A percentile compares a stretch with the other conserved stretches of the same genome.
phyloP scores from a whole-genome alignment of 2,888 invertebrate species.

The Pyrocoelia pectoralis region DNA sequence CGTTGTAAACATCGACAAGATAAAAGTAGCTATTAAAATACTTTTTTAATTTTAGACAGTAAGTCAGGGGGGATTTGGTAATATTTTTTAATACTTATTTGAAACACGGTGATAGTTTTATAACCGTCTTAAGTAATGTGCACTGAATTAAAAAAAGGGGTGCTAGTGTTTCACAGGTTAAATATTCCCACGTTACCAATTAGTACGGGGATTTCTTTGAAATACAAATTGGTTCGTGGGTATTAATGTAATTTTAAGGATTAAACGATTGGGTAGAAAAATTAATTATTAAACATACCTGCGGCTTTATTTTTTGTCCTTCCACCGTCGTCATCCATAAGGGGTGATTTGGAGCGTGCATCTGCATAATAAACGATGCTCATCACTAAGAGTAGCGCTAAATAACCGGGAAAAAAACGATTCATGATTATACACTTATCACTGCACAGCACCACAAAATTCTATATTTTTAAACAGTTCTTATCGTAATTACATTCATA shows the following conservation, averaged over 20 bases:
- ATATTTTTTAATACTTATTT: constrained; percentile 46
- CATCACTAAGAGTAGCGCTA: constrained; percentile 27
- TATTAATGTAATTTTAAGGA: constrained; percentile 22
- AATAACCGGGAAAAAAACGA: constrained; percentile 19
- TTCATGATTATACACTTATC: constrained; percentile 33
- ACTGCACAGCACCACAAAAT: constrained; percentile 33
- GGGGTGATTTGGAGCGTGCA: constrained; percentile 51
- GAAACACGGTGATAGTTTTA: constrained; percentile 32
- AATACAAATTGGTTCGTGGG: constrained; percentile 20
- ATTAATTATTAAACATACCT: constrained; percentile 47
- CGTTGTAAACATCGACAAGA: background rate
- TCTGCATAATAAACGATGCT: constrained; percentile 29
- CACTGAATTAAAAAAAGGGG: background rate
- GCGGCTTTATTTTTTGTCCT: constrained; percentile 54
- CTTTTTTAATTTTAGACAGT: constrained; percentile 43
- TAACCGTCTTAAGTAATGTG: constrained; percentile 31
- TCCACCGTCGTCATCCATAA: constrained; percentile 51
- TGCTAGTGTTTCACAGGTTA: background rate
- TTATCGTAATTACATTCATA: background rate
- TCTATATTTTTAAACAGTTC: background rate
- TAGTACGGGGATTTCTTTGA: background rate
- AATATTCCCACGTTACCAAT: constrained; percentile 1
- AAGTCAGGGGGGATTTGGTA: constrained; percentile 40
- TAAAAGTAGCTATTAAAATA: background rate
- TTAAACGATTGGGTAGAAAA: constrained; percentile 16